A percentile compares a stretch with the other conserved stretches of the same genome.
Conservation (phyloP, 2,888 invertebrate species). For the Cryptus viduatorius region DNA sequence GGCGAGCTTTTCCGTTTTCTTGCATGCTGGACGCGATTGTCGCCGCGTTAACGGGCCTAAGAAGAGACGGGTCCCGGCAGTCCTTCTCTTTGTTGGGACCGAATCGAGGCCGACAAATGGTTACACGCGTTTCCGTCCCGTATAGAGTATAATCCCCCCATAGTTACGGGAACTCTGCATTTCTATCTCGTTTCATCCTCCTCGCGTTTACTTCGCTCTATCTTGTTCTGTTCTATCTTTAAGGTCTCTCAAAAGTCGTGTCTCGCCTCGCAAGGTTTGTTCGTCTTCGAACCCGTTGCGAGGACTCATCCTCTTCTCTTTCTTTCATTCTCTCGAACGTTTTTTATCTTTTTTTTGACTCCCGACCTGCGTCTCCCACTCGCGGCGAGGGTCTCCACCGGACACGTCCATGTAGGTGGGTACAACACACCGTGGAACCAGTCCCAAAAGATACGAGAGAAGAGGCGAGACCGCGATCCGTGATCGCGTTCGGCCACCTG, state of each 20-base stretch:
- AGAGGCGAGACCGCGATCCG: constrained; percentile 62
- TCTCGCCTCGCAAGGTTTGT: constrained; percentile 27
- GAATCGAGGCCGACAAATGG: constrained; percentile 71
- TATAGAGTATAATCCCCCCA: constrained; percentile 4
- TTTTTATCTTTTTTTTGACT: constrained; percentile 20
- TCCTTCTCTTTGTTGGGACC: constrained; percentile 55
- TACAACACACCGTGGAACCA: constrained; percentile 13
- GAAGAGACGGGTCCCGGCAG: constrained; percentile 35
- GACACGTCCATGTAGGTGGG: constrained; percentile 56
- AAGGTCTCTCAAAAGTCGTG: background rate
- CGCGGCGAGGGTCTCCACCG: constrained; percentile 17
- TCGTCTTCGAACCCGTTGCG: constrained; percentile 42
- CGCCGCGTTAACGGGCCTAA: constrained; percentile 43
- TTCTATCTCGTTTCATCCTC: constrained; percentile 34
- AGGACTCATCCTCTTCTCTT: constrained; percentile 56
- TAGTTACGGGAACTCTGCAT: constrained; percentile 18
- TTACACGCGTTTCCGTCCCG: constrained; percentile 68
- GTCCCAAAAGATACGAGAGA: constrained; percentile 57
- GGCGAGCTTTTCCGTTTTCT: constrained; percentile 53
- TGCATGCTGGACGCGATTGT: constrained; percentile 50
- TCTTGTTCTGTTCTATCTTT: constrained; percentile 45
- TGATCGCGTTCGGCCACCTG: constrained; percentile 56
- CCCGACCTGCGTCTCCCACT: constrained; percentile 55
- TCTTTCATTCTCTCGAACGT: constrained; percentile 33
- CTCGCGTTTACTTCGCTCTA: constrained; percentile 31